Evolutionary conservation across 2,888 invertebrate species (phyloP).

Genomic region (Eristalinus aeneus): DNA sequence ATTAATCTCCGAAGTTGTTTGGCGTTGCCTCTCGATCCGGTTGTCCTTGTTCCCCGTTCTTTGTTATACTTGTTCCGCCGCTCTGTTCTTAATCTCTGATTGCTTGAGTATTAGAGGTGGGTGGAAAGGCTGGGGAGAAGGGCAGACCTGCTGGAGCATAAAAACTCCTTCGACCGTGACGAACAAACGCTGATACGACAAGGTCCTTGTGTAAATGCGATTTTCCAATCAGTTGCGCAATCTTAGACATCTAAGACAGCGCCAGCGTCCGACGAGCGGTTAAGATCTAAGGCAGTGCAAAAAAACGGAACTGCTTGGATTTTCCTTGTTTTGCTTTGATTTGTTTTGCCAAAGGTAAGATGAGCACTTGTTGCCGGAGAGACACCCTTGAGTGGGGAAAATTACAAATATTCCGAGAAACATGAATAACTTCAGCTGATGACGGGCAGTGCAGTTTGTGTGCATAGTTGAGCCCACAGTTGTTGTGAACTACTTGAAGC

Average conservation of each 20-base stretch:
- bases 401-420: conserved; percentile 35
- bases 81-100: not conserved
- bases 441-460: conserved; percentile 6
- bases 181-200: conserved; percentile 12
- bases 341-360: conserved; percentile 7
- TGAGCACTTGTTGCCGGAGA: not conserved
- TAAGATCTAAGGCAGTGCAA: conserved; percentile 4
- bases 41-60: not conserved
- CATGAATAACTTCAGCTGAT: not conserved
- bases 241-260: conserved; percentile 31
- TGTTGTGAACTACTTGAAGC: conserved; percentile 1
- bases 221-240: conserved; percentile 60
- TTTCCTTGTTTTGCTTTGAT: conserved; percentile 11
- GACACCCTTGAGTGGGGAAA: conserved; percentile 5
- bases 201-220: conserved; percentile 57
- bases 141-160: conserved; percentile 22
- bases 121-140: too few relatives aligned
- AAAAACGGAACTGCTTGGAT: not conserved
- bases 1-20: conserved; percentile 35
- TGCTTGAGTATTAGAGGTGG: not conserved
- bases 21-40: conserved; percentile 3
- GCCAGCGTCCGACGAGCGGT: not conserved
- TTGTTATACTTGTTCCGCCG: not conserved
- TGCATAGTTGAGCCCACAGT: not conserved
- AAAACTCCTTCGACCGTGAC: conserved; percentile 8